Evolutionary conservation across 2,797 vertebrate genomes (phyloP).

Genomic region (Cygnus olor): DNA sequence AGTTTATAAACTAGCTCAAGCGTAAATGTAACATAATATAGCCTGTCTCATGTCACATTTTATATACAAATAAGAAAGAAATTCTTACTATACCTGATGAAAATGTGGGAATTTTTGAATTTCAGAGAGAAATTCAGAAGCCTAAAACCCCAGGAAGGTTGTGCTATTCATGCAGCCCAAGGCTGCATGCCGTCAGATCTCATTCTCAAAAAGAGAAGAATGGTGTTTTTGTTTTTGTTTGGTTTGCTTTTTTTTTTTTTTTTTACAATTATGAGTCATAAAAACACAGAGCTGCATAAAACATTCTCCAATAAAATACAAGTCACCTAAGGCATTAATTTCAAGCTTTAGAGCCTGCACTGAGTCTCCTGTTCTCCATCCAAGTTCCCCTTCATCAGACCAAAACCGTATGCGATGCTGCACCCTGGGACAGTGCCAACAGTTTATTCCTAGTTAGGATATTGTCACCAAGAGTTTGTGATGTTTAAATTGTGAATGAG

Average conservation of each 20-base stretch:
- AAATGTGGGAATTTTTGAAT: background rate
- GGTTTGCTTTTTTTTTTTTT: background rate
- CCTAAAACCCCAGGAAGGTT: background rate
- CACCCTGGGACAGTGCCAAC: background rate
- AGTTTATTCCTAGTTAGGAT: background rate
- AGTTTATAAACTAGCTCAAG: background rate
- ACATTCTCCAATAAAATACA: background rate
- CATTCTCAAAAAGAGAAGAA: background rate
- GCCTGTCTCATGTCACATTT: background rate
- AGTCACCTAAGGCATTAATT: constrained; percentile 5
- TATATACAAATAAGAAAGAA: background rate
- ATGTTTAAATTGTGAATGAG: constrained; percentile 36
- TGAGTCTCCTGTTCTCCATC: background rate
- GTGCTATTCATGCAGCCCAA: background rate
- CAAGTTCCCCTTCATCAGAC: background rate
- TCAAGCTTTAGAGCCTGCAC: background rate
- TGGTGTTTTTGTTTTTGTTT: background rate
- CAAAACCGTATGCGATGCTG: background rate
- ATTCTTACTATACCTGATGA: background rate
- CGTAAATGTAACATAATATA: background rate
- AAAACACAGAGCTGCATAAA: background rate
- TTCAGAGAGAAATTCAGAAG: background rate
- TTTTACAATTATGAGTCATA: background rate
- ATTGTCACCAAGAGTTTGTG: background rate
- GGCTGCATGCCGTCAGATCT: background rate